Evolutionary conservation across 1,140 invertebrate species (phyloP).

Genomic region (Euwallacea similis): DNA sequence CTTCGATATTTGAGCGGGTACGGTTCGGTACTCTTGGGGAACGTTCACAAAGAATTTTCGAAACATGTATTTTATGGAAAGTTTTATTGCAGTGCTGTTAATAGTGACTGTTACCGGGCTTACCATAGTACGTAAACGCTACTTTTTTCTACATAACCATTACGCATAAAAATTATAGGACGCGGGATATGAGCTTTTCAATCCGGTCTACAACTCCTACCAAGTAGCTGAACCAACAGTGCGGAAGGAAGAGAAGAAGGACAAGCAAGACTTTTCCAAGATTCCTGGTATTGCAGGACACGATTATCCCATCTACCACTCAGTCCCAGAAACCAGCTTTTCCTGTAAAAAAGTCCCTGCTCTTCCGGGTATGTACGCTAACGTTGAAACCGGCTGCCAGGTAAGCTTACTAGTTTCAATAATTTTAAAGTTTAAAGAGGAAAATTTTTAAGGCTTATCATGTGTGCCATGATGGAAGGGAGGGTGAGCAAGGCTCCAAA

Average conservation of each 20-base stretch:
- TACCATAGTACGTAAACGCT: conserved; percentile 29
- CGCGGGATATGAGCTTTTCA: conserved; percentile 29
- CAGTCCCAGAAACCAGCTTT: conserved; percentile 76
- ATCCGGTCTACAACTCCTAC: conserved; percentile 13
- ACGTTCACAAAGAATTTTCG: neutral
- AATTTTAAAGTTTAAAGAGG: neutral
- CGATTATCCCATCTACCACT: conserved; percentile 77
- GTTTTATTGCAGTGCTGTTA: conserved; percentile 6
- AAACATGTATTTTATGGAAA: conserved; percentile 15
- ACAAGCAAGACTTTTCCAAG: conserved; percentile 74
- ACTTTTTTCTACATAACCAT: neutral
- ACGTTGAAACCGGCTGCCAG: conserved; percentile 84
- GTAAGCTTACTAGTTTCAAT: conserved; percentile 47
- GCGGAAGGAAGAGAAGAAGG: conserved; percentile 54
- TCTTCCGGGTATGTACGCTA: conserved; percentile 83
- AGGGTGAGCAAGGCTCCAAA: conserved; percentile 75
- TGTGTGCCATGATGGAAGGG: conserved; percentile 79
- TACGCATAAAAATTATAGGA: conserved; percentile 18
- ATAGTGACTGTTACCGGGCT: conserved; percentile 14
- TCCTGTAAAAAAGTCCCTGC: conserved; percentile 74
- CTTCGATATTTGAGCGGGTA: conserved; percentile 14
- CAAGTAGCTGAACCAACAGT: conserved; percentile 31
- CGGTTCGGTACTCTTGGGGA: conserved; percentile 11
- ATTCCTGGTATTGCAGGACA: conserved; percentile 75
- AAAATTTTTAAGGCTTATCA: conserved; percentile 68